These are phyloP conservation scores for Chrysodeixis includens DNA, from an alignment of 2,888 invertebrate genomes.

Conservation along the genomic window DNA sequence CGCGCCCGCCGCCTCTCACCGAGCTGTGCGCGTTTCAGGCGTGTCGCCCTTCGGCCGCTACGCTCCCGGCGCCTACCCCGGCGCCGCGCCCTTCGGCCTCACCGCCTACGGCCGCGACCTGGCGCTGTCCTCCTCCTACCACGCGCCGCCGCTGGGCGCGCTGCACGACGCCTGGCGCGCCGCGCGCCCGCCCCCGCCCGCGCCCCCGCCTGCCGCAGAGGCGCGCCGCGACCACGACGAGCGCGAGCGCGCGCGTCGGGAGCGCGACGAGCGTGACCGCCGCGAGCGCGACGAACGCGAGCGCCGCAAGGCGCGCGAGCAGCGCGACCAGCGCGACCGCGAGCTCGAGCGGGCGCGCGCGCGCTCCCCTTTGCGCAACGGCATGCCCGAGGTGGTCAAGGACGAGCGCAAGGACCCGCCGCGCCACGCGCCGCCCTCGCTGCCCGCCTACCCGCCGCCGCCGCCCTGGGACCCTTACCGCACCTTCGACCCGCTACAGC, in stretches of 20 bases:
- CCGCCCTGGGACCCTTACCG: constrained; percentile 92
- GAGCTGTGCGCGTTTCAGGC: constrained; percentile 86
- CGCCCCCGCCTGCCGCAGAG: constrained; percentile 70
- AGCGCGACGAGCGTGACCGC: constrained; percentile 90
- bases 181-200: constrained; percentile 63
- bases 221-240: constrained; percentile 84
- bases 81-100: constrained; percentile 91
- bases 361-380: constrained; percentile 94
- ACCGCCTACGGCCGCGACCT: constrained; percentile 92
- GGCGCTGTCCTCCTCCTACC: constrained; percentile 84
- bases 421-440: constrained; percentile 77
- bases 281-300: constrained; percentile 77
- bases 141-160: constrained; percentile 76
- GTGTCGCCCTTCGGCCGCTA: constrained; percentile 95
- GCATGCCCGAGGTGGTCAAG: constrained; percentile 85
- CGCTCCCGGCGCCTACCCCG: constrained; percentile 91
- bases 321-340: constrained; percentile 86
- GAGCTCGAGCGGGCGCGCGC: constrained; percentile 91
- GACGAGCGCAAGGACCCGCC: constrained; percentile 88
- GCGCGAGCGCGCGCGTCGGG: constrained; percentile 88
- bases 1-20: constrained; percentile 68
- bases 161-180: constrained; percentile 85
- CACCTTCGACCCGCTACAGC: constrained; percentile 91
- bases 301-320: constrained; percentile 87
- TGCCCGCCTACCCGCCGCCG: constrained; percentile 90